Evolutionary conservation across 2,888 invertebrate genomes (phyloP), one percentile per base, ranked within the genome.

Genomic region (Ochropleura plecta): DNA sequence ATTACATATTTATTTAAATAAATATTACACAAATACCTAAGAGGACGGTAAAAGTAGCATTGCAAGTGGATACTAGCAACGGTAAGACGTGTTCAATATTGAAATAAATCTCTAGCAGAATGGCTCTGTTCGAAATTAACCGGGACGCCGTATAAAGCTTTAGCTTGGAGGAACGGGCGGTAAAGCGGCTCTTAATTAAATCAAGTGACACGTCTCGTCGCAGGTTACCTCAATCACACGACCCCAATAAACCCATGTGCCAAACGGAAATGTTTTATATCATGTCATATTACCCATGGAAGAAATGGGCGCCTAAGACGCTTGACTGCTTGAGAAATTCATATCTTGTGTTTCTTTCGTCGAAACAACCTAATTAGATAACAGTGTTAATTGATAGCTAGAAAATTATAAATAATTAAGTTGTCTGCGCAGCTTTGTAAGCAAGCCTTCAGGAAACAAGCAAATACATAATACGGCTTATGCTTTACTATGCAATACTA

Each of bases 101-200:
- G 92, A 93, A 94, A 95, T 96, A 96, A 95, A 96, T 95, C 94
- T 94, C 91, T 86, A 86, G 88, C 91, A 92, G 90, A 95, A 95
- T 93, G 93, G 93, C 93, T 94, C 90, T 84, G 93, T 93, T 93
- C 92, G 92, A 95, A 95, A 96, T 96, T 95, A 95, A 95, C 93
- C 91, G 83, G 91, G 92, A 92, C 90, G 89, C 87, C 91, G 89
- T 92, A 92, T 91, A 91, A 91, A 93, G 93, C 93, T 93, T 94
- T 93, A 93, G 93, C 93, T 91, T 91, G 93, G 89, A 93, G 94
- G 91, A 93, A 93, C 92, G 94, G 93, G 95, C 94, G 95, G 94
- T 95, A 96, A 95, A 96, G 93, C 96, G 94, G 92, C 92, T 94
- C 95, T 96, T 96, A 96, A 96, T 96, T 96, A 96, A 96, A 96